Evolutionary conservation across 2,888 invertebrate genomes (phyloP), one percentile per base, ranked within the genome.

Genomic region (Eilema griseolum): DNA sequence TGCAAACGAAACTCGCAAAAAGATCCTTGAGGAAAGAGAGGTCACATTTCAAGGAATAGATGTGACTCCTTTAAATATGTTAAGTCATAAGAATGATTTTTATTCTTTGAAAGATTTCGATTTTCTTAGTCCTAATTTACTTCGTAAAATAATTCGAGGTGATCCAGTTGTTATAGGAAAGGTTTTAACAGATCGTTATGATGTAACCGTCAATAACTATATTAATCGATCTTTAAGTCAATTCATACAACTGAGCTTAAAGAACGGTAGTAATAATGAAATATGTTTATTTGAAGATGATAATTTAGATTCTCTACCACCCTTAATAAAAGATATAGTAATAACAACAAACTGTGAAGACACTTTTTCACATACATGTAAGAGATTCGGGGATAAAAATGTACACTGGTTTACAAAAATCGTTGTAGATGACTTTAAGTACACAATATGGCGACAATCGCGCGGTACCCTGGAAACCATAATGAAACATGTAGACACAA

Each of bases 371-470:
- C 24, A 63, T 10, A 70, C 31, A 64, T 61, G 61, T 11, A 60
- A 56, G 2, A 67, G 4, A 8, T 62, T 41, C 1, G 31, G 70
- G 52, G 8, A 20, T 60, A 28, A 56, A 24, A 79, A 73, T 67
- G 63, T 79, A 16, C 79, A 79, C 68, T 79, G 79, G 79, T 79
- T 79, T 68, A 60, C 11, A 20, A 37, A n/a, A 16, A 41, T 37
- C 31, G 24, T 8, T 41, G 16, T 41, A 16, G 16, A 41, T 56
- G 33, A 63, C n/a, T 10, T 20, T 16, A 11, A 37, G 24, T 28
- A 65, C 24, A 52, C 59, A 8, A 12, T 77, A 3, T 79, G 79
- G 79, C 61, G 67, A 56, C 63, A 79, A 66, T 72, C 77, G 8
- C 71, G 67, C 12, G 79, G 79, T 11, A 57, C 24, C 52, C 60